A percentile compares a stretch with the other conserved stretches of the same genome.
phyloP scores from a whole-genome alignment of 2,888 invertebrate genomes.

The Macrophya alboannulata region DNA sequence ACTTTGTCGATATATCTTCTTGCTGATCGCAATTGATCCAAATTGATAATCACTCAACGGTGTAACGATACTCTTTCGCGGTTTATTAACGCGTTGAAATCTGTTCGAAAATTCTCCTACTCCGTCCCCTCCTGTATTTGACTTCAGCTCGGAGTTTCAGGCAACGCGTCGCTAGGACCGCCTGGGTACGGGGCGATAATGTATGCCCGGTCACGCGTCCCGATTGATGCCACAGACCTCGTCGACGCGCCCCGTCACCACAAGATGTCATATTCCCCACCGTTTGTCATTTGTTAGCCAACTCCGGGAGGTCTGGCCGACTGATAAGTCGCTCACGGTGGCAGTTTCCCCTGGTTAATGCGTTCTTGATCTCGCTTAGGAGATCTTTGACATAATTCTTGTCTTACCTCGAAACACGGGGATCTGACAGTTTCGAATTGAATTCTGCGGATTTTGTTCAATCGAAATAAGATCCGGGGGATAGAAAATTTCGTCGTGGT shows the following conservation, averaged over 20 bases:
- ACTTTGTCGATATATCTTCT: too few relatives aligned
- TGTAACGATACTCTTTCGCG: neutral
- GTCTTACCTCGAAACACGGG: neutral
- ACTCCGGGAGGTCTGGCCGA: constrained; percentile 48
- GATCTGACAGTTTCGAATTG: neutral
- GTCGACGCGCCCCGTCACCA: constrained; percentile 50
- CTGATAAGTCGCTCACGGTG: constrained; percentile 45
- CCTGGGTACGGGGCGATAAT: constrained; percentile 69
- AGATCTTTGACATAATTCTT: neutral
- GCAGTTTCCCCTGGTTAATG: constrained; percentile 36
- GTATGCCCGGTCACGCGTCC: constrained; percentile 77
- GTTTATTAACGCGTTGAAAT: neutral
- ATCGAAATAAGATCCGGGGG: neutral
- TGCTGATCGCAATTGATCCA: neutral
- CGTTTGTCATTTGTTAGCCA: constrained; percentile 51
- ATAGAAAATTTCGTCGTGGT: neutral
- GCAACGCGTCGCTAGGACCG: neutral
- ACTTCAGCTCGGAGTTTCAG: constrained; percentile 31
- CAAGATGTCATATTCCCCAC: constrained; percentile 54
- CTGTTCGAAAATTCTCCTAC: neutral
- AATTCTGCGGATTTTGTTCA: neutral
- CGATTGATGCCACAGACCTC: constrained; percentile 69
- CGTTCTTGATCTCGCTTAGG: constrained; percentile 41
- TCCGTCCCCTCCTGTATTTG: constrained; percentile 38
- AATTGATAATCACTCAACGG: neutral